Base-by-base conservation (phyloP, 2,797 vertebrate species). In the Chromis chromis region DNA sequence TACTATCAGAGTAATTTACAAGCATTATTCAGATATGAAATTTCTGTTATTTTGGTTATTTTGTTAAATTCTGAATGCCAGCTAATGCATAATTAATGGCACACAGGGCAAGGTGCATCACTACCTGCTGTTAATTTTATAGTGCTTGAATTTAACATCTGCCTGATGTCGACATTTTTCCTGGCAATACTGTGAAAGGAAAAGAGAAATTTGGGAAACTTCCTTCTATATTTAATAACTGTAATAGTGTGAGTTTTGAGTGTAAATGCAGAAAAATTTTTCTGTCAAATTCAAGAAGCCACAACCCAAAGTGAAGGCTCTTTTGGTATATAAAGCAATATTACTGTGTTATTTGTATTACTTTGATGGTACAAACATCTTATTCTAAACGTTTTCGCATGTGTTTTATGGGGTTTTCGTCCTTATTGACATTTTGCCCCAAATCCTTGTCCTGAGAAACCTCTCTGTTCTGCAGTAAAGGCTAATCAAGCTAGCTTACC, bases 401-500 rank as follows among this genome's bases (percentile, higher is more conserved):
- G 4, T 16, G n/a, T 54, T 39, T 2, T 6, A 33, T 17, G 16
- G 16, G 5, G 16, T 42, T 61, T 25, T 17, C 13, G 9, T 48
- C 46, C 21, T 40, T 1, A 10, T 6, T 54, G 49, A 73, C 22
- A 25, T 58, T 39, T 62, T 0, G 5, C 27, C 22, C 19, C 17
- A 2, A 7, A 27, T 31, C 0, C 16, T 57, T 63, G 28, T 13
- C n/a, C 19, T 9, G 19, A 28, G 17, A 58, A 48, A n/a, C 11
- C 1, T 21, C 11, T 19, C 2, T 0, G 46, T 19, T 48, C 19
- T 48, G 7, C 46, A 48, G 16, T 17, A 5, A 42, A 2, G 21
- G 46, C n/a, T 2, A 48, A 9, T 49, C 24, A 3, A 19, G 4
- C 40, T 31, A 16, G 7, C 90, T 86, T 63, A 99, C 97, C 96